A percentile compares a stretch with the other conserved stretches of the same genome.
Conservation (phyloP, 2,888 invertebrate species). For the Cantharis rustica region DNA sequence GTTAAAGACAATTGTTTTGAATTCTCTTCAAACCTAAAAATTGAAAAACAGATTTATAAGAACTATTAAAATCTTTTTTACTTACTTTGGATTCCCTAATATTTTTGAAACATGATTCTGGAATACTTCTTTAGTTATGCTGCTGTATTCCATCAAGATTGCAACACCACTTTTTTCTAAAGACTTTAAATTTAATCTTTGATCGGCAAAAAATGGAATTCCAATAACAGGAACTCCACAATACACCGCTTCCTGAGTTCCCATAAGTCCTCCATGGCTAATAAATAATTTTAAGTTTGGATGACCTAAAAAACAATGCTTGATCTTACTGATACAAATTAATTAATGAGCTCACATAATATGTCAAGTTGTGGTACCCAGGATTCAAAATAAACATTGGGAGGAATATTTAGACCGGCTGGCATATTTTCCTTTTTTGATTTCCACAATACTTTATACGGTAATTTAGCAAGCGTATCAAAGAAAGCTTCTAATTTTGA, state of each 20-base stretch:
- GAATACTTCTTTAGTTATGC: conserved; percentile 39
- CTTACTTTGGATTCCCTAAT: neutral
- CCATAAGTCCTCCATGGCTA: conserved; percentile 60
- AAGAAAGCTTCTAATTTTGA: conserved; percentile 58
- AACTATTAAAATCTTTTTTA: neutral
- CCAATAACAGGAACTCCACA: conserved; percentile 55
- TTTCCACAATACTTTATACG: conserved; percentile 63
- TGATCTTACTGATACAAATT: neutral
- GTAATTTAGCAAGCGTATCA: conserved; percentile 58
- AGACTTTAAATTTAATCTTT: conserved; percentile 60
- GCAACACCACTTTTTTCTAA: conserved; percentile 60
- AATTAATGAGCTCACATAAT: conserved; percentile 49
- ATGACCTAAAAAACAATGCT: conserved; percentile 46
- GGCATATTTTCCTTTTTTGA: conserved; percentile 59
- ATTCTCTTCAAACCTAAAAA: neutral
- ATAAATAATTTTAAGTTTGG: conserved; percentile 57
- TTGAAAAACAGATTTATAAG: neutral
- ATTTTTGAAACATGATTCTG: neutral
- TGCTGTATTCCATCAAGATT: conserved; percentile 46
- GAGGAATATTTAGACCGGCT: conserved; percentile 52
- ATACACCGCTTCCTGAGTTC: conserved; percentile 57
- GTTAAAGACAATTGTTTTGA: conserved; percentile 50
- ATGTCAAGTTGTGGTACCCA: conserved; percentile 64
- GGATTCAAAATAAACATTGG: conserved; percentile 57
- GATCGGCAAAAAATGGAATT: conserved; percentile 52